Base-by-base conservation (phyloP, 2,888 invertebrate species). In the Liposcelis brunnea region DNA sequence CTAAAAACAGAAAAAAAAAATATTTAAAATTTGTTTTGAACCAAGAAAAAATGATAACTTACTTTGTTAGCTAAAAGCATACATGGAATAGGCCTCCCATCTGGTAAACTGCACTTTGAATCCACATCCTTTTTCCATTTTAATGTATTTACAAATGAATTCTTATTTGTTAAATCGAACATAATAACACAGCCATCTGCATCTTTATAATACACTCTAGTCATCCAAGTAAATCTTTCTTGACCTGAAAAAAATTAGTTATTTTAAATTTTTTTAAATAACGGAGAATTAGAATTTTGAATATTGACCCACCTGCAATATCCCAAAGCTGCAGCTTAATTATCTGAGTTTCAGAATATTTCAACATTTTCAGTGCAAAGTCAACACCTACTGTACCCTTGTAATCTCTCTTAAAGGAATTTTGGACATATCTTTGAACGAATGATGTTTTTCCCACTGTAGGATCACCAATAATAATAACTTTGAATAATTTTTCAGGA, bases 91-190 rank as follows among this genome's bases (percentile, higher is more conserved):
- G 64, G 64, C 47, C 60, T 62, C 2, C 70, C 70, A 56, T 71
- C 69, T 2, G 67, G 59, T 12, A 68, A 58, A 43, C 63, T 64
- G 47, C 71, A 70, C 56, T 72, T 72, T 16, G 66, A 62, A 56
- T 72, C 72, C 2, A 72, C 62, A 54, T 72, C 71, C 50, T 65
- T 65, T 55, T 72, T 72, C 72, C 72, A 72, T 54, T 69, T 70
- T n/a, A 67, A 58, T 2, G 69, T 68, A 47, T 70, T 70, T 46
- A 66, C 63, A 57, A 71, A 72, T 8, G 70, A 70, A 44, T 68
- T 68, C 45, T 66, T 65, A 51, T 70, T 63, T 18, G 69, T 68
- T 7, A 72, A 61, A 56, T 72, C 72, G 54, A 72, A 72, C 58
- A 72, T 70, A 40, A 67, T 63, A 34, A 67, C 60, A 51, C 66